Base-by-base conservation (phyloP, 2,888 invertebrate genomes). In the Temnothorax rugatulus region DNA sequence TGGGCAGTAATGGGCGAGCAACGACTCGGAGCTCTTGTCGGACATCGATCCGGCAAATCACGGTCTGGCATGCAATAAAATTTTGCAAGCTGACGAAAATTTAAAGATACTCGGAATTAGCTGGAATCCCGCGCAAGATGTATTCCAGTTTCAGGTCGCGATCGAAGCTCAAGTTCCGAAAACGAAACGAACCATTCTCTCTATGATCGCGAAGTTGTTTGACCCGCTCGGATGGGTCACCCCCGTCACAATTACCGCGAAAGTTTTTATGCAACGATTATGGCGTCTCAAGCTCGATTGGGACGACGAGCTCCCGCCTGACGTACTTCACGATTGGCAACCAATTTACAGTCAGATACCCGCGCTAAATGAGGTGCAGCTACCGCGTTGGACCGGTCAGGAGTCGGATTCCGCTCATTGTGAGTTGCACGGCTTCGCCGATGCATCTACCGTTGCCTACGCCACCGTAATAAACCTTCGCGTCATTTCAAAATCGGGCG, bases 291-390 rank as follows among this genome's bases (percentile, higher is more conserved):
- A 47, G 0, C 0, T 15, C 4, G 15, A 4, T 4, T 47, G 4
- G 47, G 47, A 47, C 15, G 47, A 44, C 0, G 13, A 44, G 4
- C 34, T 34, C 4, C 2, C 13, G 13, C 13, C 44, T 0, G 44
- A 44, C 2, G 0, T 13, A 0, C 2, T 44, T 9, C n/a, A 4
- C 34, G 8, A n/a, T 2, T 52, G 52, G 52, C 18, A n/a, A 1
- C 0, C 2, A 0, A 52, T 52, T 0, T 52, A 21, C n/a, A 0
- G 1, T 0, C 0, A 52, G 0, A 2, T 52, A 4, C 9, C n/a
- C n/a, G 8, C 7, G 3, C 2, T 52, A 3, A 52, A 52, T 18
- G 9, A 8, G 0, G 0, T 52, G 1, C 2, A 52, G 44, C 44
- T 52, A 0, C 9, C 52, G 2, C 52, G 52, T 13, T 44, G 44